phyloP scores from a whole-genome alignment of 2,888 invertebrate genomes.

The Chymomyza caudatula region DNA sequence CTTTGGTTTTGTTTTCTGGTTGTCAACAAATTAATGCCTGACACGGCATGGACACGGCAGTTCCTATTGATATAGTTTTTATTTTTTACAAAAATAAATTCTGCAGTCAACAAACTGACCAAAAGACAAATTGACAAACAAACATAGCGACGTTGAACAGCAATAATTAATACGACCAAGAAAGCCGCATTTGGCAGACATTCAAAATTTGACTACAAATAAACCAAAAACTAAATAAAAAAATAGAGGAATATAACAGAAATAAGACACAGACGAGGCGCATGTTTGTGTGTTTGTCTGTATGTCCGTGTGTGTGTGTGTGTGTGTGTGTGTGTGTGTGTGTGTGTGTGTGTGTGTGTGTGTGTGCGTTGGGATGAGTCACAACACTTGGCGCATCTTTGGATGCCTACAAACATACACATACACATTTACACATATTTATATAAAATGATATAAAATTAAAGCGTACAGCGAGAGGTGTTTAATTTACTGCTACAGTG shows the following conservation, averaged over 20 bases:
- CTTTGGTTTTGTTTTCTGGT: conserved; percentile 51
- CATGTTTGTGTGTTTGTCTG: no score
- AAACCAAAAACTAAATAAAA: conserved; percentile 10
- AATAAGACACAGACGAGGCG: conserved; percentile 22
- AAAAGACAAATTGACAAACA: conserved; percentile 71
- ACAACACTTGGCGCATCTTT: conserved; percentile 64
- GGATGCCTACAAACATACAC: conserved; percentile 54
- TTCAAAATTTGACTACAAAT: conserved; percentile 62
- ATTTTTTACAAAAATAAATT: conserved; percentile 41
- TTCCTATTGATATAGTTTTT: conserved; percentile 7
- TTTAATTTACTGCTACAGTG: conserved; percentile 32
- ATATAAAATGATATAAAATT: conserved; percentile 46
- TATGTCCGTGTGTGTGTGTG: conserved; percentile 5
- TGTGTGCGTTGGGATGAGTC: conserved; percentile 41
- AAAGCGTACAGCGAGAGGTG: conserved; percentile 38
- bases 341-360: conserved; percentile 1
- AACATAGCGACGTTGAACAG: conserved; percentile 69
- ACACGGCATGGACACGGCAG: background rate
- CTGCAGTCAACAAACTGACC: conserved; percentile 65
- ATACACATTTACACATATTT: conserved; percentile 30
- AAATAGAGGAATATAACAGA: conserved; percentile 25
- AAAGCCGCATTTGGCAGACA: conserved; percentile 73
- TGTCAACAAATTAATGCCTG: conserved; percentile 61
- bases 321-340: conserved; percentile 1
- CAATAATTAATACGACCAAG: conserved; percentile 72